Base-by-base conservation (phyloP, 2,888 invertebrate species). In the Bedellia somnulentella region DNA sequence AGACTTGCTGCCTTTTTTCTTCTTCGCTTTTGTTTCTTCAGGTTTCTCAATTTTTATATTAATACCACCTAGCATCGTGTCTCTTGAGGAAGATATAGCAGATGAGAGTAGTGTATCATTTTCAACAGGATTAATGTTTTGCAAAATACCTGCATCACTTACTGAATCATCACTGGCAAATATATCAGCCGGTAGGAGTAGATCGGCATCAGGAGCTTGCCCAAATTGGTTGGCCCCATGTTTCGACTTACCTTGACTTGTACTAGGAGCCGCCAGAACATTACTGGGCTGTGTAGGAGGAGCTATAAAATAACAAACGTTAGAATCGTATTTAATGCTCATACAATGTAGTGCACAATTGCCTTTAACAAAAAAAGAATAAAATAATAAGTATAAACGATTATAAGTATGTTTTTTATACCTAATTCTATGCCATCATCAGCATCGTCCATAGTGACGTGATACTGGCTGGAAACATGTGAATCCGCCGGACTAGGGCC, bases 171-270 rank as follows among this genome's bases (percentile, higher is more conserved):
- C 76, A 41, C 70, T 73, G 27, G 76, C 77, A 48, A 78, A 77
- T 46, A 77, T 77, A 37, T 78, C 70, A 31, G 68, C 71, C 5
- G 77, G 77, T 14, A 77, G 50, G 42, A 56, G 71, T 35, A 70
- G 52, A 39, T 75, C 75, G 31, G 67, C 60, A 28, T 37, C 45
- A 18, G 48, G 27, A 21, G 36, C 36, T 23, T 45, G 30, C 17
- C 33, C 30, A 30, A 33, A 46, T 39, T 47, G 52, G 27, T 37
- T 37, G 25, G 29, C 34, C 30, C 38, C 45, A 29, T 33, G 43
- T 37, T 41, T 42, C 5, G 40, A 41, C 39, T 49, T 59, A n/a
- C 58, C n/a, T n/a, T n/a, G n/a, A n/a, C n/a, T 54, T 30, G 57
- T 47, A 15, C 57, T 24, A 24, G 29, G 24, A 11, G 24, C n/a